Base-by-base conservation (phyloP, 2,113 vertebrate species). In the Phaethon lepturus region DNA sequence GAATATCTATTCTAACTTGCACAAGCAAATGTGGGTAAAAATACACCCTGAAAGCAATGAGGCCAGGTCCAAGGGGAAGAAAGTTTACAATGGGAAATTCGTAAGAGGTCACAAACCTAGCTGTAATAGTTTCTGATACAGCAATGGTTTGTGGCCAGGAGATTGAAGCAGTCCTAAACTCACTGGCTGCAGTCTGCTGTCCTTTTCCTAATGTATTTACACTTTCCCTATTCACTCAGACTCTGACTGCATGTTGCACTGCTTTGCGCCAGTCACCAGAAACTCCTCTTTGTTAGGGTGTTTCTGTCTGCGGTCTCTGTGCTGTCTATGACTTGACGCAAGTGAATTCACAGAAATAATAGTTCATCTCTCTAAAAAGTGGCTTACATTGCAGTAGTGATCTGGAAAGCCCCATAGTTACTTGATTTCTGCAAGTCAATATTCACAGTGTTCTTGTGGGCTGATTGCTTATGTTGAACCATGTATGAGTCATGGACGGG, bases 361-460 rank as follows among this genome's bases (percentile, higher is more conserved):
- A 62, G 25, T 26, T 89, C 14, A 33, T 66, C 8, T 73, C 33
- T 45, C 55, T 45, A 44, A 89, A 80, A 92, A 52, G 31, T 55
- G 35, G 35, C 59, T 75, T 66, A 35, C 47, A 9, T 42, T 78
- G 60, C 64, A 78, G 29, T 14, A 44, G 45, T 40, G 77, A 50
- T 73, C 53, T 93, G 96, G 93, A 95, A 97, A 96, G 62, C 53
- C 86, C 96, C 93, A n/a, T 9, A 10, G 24, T 84, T 93, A 60
- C 73, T 38, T 44, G 35, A 25, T 92, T 89, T 31, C 62, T 29
- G 14, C 89, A 73, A 94, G 59, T 87, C 44, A 76, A 52, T 59
- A 56, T 82, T 91, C 45, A 66, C 18, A 69, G 53, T 13, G 53
- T 52, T 73, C 69, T 42, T 81, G 91, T 67, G 91, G 77, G 59